Conservation (phyloP, 2,113 vertebrate genomes). For the Syrrhaptes paradoxus region DNA sequence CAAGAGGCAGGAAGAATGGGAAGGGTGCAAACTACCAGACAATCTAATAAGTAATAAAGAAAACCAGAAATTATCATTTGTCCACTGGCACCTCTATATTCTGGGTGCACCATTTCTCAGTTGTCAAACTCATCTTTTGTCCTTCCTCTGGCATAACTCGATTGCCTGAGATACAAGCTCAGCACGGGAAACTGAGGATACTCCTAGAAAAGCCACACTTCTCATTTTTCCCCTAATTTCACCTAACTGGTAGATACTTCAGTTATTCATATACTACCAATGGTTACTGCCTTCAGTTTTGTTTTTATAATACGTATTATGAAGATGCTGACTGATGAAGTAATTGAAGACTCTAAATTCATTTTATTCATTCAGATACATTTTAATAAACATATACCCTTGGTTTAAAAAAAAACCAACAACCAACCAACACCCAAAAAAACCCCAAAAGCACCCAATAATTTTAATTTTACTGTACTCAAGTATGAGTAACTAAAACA, state of each 20-base stretch:
- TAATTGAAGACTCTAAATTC: not conserved
- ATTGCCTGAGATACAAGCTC: not conserved
- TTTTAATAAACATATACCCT: not conserved
- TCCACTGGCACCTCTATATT: not conserved
- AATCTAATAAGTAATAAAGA: not conserved
- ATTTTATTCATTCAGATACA: not conserved
- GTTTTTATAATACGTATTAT: not conserved
- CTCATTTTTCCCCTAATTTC: not conserved
- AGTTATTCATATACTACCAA: not conserved
- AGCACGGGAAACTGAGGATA: fast-evolving
- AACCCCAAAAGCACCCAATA: not conserved
- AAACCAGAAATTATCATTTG: not conserved
- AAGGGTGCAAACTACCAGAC: not conserved
- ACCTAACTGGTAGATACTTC: not conserved
- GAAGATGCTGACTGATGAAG: not conserved
- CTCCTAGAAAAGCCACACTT: not conserved
- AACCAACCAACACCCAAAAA: too few relatives aligned
- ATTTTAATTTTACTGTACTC: not conserved
- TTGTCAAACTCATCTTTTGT: not conserved
- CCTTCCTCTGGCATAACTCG: not conserved
- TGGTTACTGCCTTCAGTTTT: not conserved
- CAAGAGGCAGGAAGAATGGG: not conserved
- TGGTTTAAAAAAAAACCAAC: not conserved
- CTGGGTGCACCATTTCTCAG: not conserved
- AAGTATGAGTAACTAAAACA: not conserved